Conservation (phyloP, 2,888 invertebrate species). For the Lasius fuliginosus region DNA sequence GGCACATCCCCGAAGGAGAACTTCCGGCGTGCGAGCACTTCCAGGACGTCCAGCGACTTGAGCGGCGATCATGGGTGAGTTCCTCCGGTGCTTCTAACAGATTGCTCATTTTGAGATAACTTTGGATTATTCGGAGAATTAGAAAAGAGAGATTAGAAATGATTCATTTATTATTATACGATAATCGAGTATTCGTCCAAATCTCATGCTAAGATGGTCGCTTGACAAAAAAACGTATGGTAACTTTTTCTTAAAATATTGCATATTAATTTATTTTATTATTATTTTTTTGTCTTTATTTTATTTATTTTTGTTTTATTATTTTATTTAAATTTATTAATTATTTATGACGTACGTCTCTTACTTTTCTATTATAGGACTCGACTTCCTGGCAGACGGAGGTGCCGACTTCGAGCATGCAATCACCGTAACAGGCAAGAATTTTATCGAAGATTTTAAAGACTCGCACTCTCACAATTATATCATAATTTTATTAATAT, state of each 20-base stretch:
- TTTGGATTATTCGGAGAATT: neutral
- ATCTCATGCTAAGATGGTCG: neutral
- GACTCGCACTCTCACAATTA: neutral
- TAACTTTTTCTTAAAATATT: slow-evolving; percentile 2
- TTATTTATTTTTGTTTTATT: neutral
- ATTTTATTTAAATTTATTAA: neutral
- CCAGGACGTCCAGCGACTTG: slow-evolving; percentile 59
- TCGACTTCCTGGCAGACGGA: slow-evolving; percentile 91
- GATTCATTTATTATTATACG: neutral
- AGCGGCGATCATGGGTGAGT: slow-evolving; percentile 77
- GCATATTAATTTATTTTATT: neutral
- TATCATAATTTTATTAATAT: no score
- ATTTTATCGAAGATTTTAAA: neutral
- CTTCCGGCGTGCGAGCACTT: slow-evolving; percentile 70
- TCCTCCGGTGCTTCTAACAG: neutral
- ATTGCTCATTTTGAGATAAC: neutral
- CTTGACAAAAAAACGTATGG: neutral
- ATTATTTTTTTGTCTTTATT: neutral
- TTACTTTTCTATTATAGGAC: slow-evolving; percentile 86
- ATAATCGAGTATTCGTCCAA: neutral
- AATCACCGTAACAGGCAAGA: slow-evolving; percentile 90
- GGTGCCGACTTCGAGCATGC: slow-evolving; percentile 92
- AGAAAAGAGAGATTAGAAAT: neutral
- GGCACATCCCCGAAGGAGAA: slow-evolving; percentile 55
- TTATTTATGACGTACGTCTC: neutral